Evolutionary conservation across 2,113 vertebrate genomes (phyloP).

Genomic region (Mugil cephalus): DNA sequence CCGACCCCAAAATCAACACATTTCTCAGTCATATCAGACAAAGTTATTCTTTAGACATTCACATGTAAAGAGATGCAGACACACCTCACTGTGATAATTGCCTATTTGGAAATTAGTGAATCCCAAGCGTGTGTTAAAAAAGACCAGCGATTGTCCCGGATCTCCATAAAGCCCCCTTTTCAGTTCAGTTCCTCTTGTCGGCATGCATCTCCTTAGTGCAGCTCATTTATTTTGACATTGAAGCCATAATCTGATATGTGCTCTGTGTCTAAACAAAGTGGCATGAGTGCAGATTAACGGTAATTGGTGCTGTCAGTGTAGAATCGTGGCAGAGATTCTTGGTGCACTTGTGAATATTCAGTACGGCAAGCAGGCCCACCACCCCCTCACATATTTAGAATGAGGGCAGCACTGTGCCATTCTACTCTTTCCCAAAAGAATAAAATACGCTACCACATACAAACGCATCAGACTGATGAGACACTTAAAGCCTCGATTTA

Average conservation of each 20-base stretch:
- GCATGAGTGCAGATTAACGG: conserved; percentile 72
- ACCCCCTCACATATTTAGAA: conserved; percentile 52
- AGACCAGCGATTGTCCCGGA: conserved; percentile 43
- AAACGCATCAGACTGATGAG: conserved; percentile 16
- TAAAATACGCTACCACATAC: conserved; percentile 6
- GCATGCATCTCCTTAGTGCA: conserved; percentile 51
- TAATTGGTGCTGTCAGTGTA: conserved; percentile 78
- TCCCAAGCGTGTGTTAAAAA: conserved; percentile 62
- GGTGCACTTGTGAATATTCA: conserved; percentile 74
- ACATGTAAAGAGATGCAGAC: conserved; percentile 39
- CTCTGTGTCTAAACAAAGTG: conserved; percentile 75
- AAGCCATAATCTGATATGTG: conserved; percentile 78
- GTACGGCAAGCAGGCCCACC: conserved; percentile 35
- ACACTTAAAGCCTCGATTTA: conserved; percentile 11
- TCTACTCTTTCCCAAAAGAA: conserved; percentile 42
- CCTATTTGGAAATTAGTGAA: conserved; percentile 56
- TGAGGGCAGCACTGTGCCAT: conserved; percentile 33
- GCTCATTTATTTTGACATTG: conserved; percentile 75
- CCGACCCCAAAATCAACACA: conserved; percentile 12
- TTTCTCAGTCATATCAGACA: conserved; percentile 20
- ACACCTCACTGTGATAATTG: conserved; percentile 40
- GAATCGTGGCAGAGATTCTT: conserved; percentile 60
- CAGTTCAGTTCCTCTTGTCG: conserved; percentile 53
- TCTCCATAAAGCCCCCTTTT: conserved; percentile 56
- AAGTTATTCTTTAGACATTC: conserved; percentile 43